Evolutionary conservation across 2,797 vertebrate genomes (phyloP), one percentile per base, ranked within the genome.

Genomic region (Cynopterus sphinx): DNA sequence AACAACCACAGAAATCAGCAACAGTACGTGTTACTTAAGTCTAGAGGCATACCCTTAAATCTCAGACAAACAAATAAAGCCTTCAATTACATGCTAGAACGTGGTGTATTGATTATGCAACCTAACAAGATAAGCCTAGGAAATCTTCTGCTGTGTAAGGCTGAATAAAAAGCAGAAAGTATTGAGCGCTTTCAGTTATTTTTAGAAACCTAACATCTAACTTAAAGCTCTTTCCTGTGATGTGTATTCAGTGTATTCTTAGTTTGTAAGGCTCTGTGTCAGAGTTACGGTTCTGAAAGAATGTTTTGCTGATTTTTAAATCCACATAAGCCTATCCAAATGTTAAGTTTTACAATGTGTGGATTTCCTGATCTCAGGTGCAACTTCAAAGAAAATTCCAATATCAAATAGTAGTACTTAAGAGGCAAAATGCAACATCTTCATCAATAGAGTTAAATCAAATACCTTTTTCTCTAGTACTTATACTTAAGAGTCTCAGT

Each of bases 11-110:
- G 68, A 96, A 94, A 98, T 98, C 93, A 98, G 73, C 67, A 97
- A 53, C 88, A 97, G 96, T 97, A 81, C 0, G 78, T 96, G 95
- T 96, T 93, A 96, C 91, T 97, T 90, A 78, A 95, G 97, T 97
- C 91, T 97, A 97, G 97, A 94, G 43, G 75, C 97, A 97, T 94
- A 1, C 96, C 63, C 89, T 97, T 97, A 97, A 96, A 96, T 96
- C 88, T 21, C 61, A 89, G 41, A 71, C 4, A 83, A 63, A 73
- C 53, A 96, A 89, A 91, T 26, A 77, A 86, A 92, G 28, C 1
- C 33, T 87, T 94, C 39, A 71, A 33, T 90, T 97, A 91, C 91
- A 96, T 84, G 81, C 39, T 71, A 94, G 93, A 97, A 94, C 75
- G 97, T 95, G 87, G 71, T 73, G 6, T 68, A 95, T 15, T 97